Evolutionary conservation across 2,797 vertebrate genomes (phyloP), one percentile per base, ranked within the genome.

Genomic region (Typhlichthys subterraneus): DNA sequence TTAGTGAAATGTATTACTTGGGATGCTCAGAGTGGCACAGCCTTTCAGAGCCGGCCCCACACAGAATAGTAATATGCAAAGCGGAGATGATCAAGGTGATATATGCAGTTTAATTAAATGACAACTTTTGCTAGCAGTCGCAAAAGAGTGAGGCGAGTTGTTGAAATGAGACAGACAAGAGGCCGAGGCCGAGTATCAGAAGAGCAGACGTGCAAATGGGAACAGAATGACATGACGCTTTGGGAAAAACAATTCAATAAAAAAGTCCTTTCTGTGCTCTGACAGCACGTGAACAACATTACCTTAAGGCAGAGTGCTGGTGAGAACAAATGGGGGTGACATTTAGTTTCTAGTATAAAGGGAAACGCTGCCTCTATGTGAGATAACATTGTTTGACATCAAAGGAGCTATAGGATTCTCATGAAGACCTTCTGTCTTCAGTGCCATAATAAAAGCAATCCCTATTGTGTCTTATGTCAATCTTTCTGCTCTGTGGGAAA

Each of bases 201-300:
- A 61, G 63, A 77, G 75, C 69, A 82, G 72, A 83, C 62, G 73
- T 54, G 65, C 19, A 61, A 46, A 50, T 7, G 38, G 38, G 9
- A 42, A 42, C 9, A 42, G 38, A 42, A 42, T 42, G 38, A 42
- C 6, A 42, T 0, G 38, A 42, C 4, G 38, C 38, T 9, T 42
- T 42, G 38, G 38, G 38, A 9, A 9, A 42, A 42, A 42, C 38
- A 42, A 42, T 42, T 7, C 38, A 42, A 42, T 42, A n/a, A 51
- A 45, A 45, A 67, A 61, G 23, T 12, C 23, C 12, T 59, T 66
- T 61, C 38, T 5, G 38, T 50, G 57, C 51, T 57, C 59, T 46
- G 70, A 45, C 64, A 57, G 69, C 19, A 77, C 70, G 81, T 71
- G 61, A 80, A 78, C 67, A 76, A 10, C 38, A 57, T 65, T 53